Evolutionary conservation across 64 coral and sea anemone genomes (phyloP), one percentile per base, ranked within the genome.

Genomic region (Porites australiensis): DNA sequence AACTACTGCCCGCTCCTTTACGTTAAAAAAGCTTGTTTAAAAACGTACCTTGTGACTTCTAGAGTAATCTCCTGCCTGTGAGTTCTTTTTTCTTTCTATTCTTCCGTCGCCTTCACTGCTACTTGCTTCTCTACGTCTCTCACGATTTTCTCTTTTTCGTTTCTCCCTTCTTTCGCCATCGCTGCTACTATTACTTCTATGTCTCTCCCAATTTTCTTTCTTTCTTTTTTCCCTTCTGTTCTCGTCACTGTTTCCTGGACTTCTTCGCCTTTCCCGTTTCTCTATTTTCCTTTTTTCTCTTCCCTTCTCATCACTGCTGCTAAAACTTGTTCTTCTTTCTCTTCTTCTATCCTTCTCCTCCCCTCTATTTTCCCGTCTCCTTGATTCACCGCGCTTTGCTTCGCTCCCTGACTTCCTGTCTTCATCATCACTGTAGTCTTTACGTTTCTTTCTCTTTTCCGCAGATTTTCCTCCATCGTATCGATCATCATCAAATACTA

Each of bases 401-500:
- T 86, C 19, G 43, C 15, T 53, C 57, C 70, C 61, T 14, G 44
- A 18, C 61, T 53, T 90, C 12, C 8, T 49, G 14, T 78, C 44
- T 20, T 85, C 86, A 48, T 89, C 87, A 68, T 92, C 79, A 37
- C 65, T 91, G 16, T 89, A 72, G 62, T 59, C 47, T 46, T 65
- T 94, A 46, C 57, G 87, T 73, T 77, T 84, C 57, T 69, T 89
- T 57, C 57, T 89, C 20, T 93, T 93, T 43, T 69, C 74, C 18
- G 51, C 60, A 63, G 73, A 15, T 19, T 50, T 71, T n/a, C 52
- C 44, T 27, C 76, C 67, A 77, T 67, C 76, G 48, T 83, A n/a
- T 71, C 72, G 84, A 15, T 94, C 78, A 5, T 89, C 87, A 66
- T 96, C 95, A 90, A 93, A 93, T 43, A 96, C 95, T 14, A 96